Conservation (phyloP, 2,888 invertebrate genomes). For the Cataglyphis altisquamis region DNA sequence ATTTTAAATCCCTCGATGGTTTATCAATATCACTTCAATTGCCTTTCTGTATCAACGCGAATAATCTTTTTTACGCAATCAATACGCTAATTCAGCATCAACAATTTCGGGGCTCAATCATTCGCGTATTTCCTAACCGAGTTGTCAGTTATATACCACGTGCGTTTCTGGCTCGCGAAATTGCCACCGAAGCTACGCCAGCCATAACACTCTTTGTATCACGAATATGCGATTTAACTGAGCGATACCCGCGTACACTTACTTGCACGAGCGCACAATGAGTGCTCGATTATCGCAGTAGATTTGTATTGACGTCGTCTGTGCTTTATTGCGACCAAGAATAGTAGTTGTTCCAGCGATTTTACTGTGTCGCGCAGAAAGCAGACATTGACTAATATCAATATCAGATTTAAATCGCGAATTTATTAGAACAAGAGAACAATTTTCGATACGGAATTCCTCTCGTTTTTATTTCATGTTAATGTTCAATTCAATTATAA, state of each 20-base stretch:
- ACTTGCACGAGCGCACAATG: slow-evolving; percentile 63
- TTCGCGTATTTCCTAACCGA: slow-evolving; percentile 6
- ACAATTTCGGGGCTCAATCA: slow-evolving; percentile 42
- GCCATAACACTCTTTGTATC: slow-evolving; percentile 52
- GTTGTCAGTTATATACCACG: slow-evolving; percentile 41
- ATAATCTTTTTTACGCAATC: slow-evolving; percentile 16
- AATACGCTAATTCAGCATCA: slow-evolving; percentile 24
- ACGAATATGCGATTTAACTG: slow-evolving; percentile 60
- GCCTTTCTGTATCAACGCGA: not conserved
- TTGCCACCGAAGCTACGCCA: slow-evolving; percentile 45
- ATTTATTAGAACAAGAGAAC: slow-evolving; percentile 2
- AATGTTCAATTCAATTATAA: not conserved
- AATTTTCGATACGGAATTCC: not conserved
- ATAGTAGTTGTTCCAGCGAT: slow-evolving; percentile 23
- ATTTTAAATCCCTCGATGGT: not conserved
- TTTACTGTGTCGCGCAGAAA: not conserved
- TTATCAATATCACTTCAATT: slow-evolving; percentile 5
- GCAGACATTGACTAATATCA: slow-evolving; percentile 23
- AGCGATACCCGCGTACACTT: slow-evolving; percentile 50
- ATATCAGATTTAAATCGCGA: slow-evolving; percentile 27
- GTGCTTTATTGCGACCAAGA: slow-evolving; percentile 38
- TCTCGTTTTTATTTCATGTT: not conserved
- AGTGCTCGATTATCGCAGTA: slow-evolving; percentile 50
- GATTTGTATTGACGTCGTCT: slow-evolving; percentile 45
- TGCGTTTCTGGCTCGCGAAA: slow-evolving; percentile 41